Percentiles rank a stretch among this genome's conserved stretches.
Conservation (phyloP, 2,888 invertebrate genomes). For the Eupithecia inturbata region DNA sequence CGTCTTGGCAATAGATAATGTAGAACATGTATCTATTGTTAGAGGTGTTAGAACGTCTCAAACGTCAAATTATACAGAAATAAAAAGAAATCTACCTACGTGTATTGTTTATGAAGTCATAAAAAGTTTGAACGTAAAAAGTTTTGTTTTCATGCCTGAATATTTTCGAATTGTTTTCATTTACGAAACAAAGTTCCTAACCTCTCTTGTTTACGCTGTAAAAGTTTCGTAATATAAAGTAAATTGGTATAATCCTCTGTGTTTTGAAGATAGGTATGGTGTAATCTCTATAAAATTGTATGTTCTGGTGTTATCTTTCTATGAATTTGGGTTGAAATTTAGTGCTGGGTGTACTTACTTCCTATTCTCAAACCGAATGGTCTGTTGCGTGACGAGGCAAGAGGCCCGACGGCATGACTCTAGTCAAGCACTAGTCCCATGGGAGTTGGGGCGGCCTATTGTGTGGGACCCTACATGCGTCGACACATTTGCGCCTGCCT, state of each 20-base stretch:
- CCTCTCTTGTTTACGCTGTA: conserved; percentile 8
- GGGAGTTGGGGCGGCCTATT: too few relatives aligned
- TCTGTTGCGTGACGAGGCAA: too few relatives aligned
- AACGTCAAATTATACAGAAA: conserved; percentile 22
- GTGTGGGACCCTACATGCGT: too few relatives aligned
- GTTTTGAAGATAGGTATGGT: background rate
- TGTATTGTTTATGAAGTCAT: conserved; percentile 28
- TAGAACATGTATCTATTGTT: conserved; percentile 12
- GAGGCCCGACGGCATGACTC: too few relatives aligned
- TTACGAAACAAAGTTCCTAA: conserved; percentile 13
- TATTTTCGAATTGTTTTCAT: conserved; percentile 23
- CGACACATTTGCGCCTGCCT: too few relatives aligned
- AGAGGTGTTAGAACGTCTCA: conserved; percentile 14
- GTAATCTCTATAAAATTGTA: background rate
- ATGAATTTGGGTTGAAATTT: background rate
- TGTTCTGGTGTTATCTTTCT: background rate
- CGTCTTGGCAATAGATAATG: conserved; percentile 19
- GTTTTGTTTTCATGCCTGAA: conserved; percentile 22
- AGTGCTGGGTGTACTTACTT: background rate
- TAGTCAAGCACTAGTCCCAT: too few relatives aligned
- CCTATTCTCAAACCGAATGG: too few relatives aligned
- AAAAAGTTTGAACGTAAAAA: conserved; percentile 27
- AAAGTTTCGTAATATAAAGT: conserved; percentile 9
- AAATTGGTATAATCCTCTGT: background rate
- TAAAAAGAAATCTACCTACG: conserved; percentile 13